Evolutionary conservation across 2,797 vertebrate genomes (phyloP), one percentile per base, ranked within the genome.

Genomic region (Anguilla anguilla): DNA sequence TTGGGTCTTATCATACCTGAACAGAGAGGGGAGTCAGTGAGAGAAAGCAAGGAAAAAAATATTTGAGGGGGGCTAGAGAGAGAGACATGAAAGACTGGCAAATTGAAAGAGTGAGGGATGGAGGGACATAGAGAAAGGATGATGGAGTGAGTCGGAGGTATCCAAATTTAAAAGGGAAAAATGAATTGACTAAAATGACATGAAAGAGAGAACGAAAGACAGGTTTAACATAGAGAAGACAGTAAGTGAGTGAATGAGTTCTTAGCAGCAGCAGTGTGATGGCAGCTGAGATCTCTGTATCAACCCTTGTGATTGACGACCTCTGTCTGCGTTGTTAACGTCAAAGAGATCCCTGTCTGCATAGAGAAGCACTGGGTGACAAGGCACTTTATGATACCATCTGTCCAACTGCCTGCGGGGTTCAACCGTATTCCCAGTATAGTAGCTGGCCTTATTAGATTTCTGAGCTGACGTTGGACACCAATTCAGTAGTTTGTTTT

Each of bases 301-400:
- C 61, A 64, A n/a, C 22, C 69, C n/a, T 35, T 13, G 31, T 72
- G 69, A 72, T 31, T 72, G 55, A 85, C 28, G 49, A 83, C 17
- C 22, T 3, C 85, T 69, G 85, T 72, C 84, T 84, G 85, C 28
- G 87, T 89, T 89, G 90, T 91, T 89, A 89, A 91, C 84, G 88
- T 83, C 57, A 86, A 87, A 88, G 79, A 25, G 55, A 43, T 83
- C 39, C 55, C 6, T 51, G 39, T 7, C n/a, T 25, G 39, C 55
- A 64, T 22, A 17, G n/a, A 11, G 11, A 19, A 85, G 83, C 72
- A 84, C 88, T 88, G 86, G 89, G 87, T 89, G 91, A 91, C 89
- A 86, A 86, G 67, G 11, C 88, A 88, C 84, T 92, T 91, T 90
- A 87, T 86, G 88, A 88, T 87, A 89, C 86, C 86, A 81, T 87